phyloP scores from a whole-genome alignment of 2,888 invertebrate genomes.

The Tetranychus piercei region DNA sequence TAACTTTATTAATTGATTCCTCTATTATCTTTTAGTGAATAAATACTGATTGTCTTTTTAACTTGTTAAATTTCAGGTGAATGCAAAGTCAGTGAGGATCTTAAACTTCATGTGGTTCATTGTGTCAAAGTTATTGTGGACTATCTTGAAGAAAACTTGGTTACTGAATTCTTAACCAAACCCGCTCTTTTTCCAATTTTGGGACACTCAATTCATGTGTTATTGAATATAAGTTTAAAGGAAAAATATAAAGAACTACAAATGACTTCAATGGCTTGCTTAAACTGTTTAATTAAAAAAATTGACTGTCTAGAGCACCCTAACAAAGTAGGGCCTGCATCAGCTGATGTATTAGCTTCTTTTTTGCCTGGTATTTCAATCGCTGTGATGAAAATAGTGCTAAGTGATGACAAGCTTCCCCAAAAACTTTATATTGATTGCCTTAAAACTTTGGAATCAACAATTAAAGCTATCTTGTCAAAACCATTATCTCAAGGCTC shows the following conservation, averaged over 20 bases:
- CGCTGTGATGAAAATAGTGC: constrained; percentile 10
- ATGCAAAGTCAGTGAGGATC: constrained; percentile 1
- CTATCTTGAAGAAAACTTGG: neutral
- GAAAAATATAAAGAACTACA: constrained; percentile 9
- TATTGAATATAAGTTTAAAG: constrained; percentile 5
- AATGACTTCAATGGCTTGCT: neutral
- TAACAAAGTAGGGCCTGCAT: neutral
- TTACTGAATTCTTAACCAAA: neutral
- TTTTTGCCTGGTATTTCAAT: constrained; percentile 20
- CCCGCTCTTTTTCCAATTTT: neutral
- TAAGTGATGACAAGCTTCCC: constrained; percentile 18
- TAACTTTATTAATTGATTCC: neutral
- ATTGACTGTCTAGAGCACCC: neutral
- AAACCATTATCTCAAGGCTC: neutral
- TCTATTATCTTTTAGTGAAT: neutral
- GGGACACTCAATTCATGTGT: constrained; percentile 15
- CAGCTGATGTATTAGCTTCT: constrained; percentile 13
- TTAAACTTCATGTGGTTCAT: neutral
- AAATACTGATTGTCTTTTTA: neutral
- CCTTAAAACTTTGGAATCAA: neutral
- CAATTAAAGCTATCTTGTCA: neutral
- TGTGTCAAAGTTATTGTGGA: neutral
- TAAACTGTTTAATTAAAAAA: neutral
- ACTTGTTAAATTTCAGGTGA: neutral
- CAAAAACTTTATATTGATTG: neutral